Conservation (phyloP, 2,888 invertebrate species). For the Diloba caeruleocephala region DNA sequence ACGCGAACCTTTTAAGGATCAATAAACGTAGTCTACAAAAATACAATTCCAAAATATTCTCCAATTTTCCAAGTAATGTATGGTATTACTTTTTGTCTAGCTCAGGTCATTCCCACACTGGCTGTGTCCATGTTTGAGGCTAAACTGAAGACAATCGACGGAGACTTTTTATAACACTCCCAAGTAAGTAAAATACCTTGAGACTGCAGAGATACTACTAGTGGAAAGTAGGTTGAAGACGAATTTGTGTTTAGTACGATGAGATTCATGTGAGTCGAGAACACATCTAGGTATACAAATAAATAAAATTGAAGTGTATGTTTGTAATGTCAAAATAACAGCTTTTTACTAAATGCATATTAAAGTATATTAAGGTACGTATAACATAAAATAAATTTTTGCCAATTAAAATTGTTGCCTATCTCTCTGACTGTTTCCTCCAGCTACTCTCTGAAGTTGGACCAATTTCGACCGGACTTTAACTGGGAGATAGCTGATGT, state of each 20-base stretch:
- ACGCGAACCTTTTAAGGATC: constrained; percentile 19
- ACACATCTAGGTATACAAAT: no score
- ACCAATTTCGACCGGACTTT: no score
- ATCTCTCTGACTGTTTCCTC: no score
- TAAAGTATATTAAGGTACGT: no score
- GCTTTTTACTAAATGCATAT: no score
- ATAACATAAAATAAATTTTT: no score
- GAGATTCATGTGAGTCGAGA: constrained; percentile 8
- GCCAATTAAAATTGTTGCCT: no score
- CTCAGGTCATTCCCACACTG: constrained; percentile 53
- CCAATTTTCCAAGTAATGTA: constrained; percentile 48
- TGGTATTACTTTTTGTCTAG: constrained; percentile 41
- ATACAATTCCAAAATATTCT: constrained; percentile 50
- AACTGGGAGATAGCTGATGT: no score
- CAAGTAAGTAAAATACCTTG: constrained; percentile 54
- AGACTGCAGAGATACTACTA: constrained; percentile 19
- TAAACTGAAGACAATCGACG: constrained; percentile 52
- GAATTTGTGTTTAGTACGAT: background rate
- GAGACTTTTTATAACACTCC: constrained; percentile 58
- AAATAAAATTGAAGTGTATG: no score
- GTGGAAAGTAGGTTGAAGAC: background rate
- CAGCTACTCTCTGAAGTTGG: no score
- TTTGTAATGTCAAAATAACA: no score
- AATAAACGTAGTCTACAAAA: constrained; percentile 31
- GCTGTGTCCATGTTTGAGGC: constrained; percentile 50